Evolutionary conservation across 2,888 invertebrate genomes (phyloP).

Genomic region (Conomelus anceps): DNA sequence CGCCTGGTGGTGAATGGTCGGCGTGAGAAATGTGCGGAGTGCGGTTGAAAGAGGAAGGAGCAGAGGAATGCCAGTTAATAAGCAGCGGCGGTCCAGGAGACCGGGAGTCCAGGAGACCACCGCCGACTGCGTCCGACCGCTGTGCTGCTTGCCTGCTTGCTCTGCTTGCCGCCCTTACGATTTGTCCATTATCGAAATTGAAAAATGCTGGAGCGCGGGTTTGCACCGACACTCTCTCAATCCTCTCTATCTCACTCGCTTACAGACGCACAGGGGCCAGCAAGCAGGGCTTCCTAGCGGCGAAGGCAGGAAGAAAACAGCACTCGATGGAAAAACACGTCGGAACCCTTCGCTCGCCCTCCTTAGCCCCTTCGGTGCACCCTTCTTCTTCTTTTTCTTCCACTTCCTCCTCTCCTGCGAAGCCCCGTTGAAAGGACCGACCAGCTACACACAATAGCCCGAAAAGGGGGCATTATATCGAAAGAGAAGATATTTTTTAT

Average conservation of each 20-base stretch:
- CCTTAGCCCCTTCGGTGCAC: conserved; percentile 1
- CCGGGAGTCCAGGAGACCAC: background rate
- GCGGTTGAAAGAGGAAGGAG: background rate
- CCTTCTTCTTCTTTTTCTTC: background rate
- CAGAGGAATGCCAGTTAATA: background rate
- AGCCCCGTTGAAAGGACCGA: conserved; percentile 9
- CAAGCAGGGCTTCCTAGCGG: background rate
- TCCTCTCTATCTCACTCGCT: too few relatives aligned
- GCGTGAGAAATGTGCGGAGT: background rate
- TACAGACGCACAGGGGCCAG: background rate
- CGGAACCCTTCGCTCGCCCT: conserved; percentile 8
- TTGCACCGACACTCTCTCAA: too few relatives aligned
- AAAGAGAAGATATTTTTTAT: conserved; percentile 25
- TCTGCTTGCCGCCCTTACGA: background rate
- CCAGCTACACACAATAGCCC: conserved; percentile 19
- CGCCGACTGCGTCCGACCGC: background rate
- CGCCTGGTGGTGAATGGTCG: background rate
- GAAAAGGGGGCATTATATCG: conserved; percentile 15
- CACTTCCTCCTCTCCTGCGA: background rate
- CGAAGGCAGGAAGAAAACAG: conserved; percentile 12
- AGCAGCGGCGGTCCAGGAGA: background rate
- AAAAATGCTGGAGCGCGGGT: conserved; percentile 21
- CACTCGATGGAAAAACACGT: conserved; percentile 11
- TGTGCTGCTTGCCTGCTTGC: background rate
- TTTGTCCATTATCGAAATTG: conserved; percentile 22